Conservation (phyloP, 53 echinoderm and acorn worm species). For the Holothuria scabra region DNA sequence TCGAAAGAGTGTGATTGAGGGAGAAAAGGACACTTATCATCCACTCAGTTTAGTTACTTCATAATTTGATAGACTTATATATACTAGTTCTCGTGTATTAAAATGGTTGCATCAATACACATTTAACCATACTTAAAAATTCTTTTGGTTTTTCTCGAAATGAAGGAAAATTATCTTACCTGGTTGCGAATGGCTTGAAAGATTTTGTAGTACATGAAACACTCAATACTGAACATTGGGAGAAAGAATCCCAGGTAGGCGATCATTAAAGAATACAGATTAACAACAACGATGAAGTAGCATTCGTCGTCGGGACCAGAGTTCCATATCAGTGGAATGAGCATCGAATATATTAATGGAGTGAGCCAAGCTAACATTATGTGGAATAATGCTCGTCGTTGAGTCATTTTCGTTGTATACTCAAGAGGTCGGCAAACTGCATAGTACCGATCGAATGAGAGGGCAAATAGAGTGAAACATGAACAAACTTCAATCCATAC, state of each 20-base stretch:
- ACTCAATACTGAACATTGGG: slow-evolving; percentile 52
- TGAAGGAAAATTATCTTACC: slow-evolving; percentile 41
- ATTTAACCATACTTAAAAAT: too few relatives aligned
- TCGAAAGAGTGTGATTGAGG: too few relatives aligned
- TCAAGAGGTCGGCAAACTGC: slow-evolving; percentile 52
- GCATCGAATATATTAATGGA: slow-evolving; percentile 48
- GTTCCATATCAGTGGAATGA: slow-evolving; percentile 67
- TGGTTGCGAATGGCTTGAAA: slow-evolving; percentile 69
- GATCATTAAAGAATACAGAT: slow-evolving; percentile 52
- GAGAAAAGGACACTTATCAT: too few relatives aligned
- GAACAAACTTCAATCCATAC: slow-evolving; percentile 64
- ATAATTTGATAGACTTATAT: too few relatives aligned
- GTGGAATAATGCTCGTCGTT: slow-evolving; percentile 20
- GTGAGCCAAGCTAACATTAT: slow-evolving; percentile 58
- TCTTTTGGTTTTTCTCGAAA: too few relatives aligned
- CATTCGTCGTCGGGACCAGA: slow-evolving; percentile 5
- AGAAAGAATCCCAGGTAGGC: slow-evolving; percentile 56
- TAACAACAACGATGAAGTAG: slow-evolving; percentile 40
- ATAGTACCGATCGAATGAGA: slow-evolving; percentile 65
- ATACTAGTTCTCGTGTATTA: too few relatives aligned
- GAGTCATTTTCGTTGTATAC: slow-evolving; percentile 29
- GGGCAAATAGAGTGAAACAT: slow-evolving; percentile 62
- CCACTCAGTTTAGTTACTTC: too few relatives aligned
- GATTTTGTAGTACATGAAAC: slow-evolving; percentile 64
- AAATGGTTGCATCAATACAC: too few relatives aligned